Percentiles rank a stretch among this genome's conserved stretches.
Conservation (phyloP, 1,140 invertebrate genomes). For the Proctacanthus coquilletti region DNA sequence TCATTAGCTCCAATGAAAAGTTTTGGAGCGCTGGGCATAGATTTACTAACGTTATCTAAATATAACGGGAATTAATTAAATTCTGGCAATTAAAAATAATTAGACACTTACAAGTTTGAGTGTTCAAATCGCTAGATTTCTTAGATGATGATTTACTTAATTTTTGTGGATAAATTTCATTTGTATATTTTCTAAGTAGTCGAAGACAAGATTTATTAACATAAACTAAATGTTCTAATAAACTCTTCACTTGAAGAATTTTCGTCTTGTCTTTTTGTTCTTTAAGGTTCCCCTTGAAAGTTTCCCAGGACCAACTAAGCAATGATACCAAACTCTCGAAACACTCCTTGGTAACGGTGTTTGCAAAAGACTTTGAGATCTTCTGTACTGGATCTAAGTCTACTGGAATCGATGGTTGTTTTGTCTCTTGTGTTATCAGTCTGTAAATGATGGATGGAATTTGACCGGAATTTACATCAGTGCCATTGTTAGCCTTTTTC, state of each 20-base stretch:
- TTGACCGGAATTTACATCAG: slow-evolving; percentile 93
- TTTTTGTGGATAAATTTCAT: slow-evolving; percentile 72
- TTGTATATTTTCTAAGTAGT: slow-evolving; percentile 67
- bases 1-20: not conserved
- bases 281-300: slow-evolving; percentile 48
- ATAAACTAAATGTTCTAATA: slow-evolving; percentile 71
- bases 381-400: slow-evolving; percentile 55
- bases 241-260: slow-evolving; percentile 31
- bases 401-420: slow-evolving; percentile 37
- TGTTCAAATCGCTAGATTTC: slow-evolving; percentile 22
- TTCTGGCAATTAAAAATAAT: too few species aligned
- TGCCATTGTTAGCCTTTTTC: slow-evolving; percentile 96
- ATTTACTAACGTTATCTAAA: not conserved
- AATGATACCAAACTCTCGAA: slow-evolving; percentile 70
- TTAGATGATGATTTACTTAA: slow-evolving; percentile 38
- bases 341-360: slow-evolving; percentile 63
- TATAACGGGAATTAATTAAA: not conserved
- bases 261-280: slow-evolving; percentile 36
- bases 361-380: slow-evolving; percentile 58
- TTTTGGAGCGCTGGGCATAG: slow-evolving; percentile 6
- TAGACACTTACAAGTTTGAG: slow-evolving; percentile 1
- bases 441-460: slow-evolving; percentile 88
- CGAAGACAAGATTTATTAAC: slow-evolving; percentile 69
- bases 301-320: slow-evolving; percentile 67
- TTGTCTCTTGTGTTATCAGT: slow-evolving; percentile 52